Evolutionary conservation across 1,140 invertebrate genomes (phyloP), one percentile per base, ranked within the genome.

Genomic region (Alviniconcha marisindica): DNA sequence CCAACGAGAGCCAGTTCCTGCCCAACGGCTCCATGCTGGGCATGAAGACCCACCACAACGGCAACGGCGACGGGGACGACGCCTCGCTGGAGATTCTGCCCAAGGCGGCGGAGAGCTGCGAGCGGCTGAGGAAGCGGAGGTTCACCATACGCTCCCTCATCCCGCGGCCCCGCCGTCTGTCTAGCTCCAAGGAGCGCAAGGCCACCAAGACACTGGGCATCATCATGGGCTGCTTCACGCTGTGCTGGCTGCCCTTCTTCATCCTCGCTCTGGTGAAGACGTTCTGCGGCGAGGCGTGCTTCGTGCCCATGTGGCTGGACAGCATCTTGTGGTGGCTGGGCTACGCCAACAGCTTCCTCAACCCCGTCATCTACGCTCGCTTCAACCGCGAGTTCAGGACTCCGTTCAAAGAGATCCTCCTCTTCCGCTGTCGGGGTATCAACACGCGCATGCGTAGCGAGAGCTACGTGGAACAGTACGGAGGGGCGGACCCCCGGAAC

Each of bases 171-270:
- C 82, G 63, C 40, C 85, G 81, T 31, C 44, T 84, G 24, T 84
- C 86, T n/a, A 80, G 77, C 18, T 93, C 91, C 0, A 94, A 96
- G 77, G 97, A 97, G 86, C 96, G 95, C 1, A 97, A 97, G 93
- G 98, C 97, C 0, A 97, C 97, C 24, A 96, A 97, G 92, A 98
- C 97, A 0, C 93, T 98, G 48, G 97, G 96, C 24, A 95, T 98
- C 44, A 97, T 93, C 33, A 92, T 92, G 92, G 91, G 91, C 3
- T 88, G 91, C 14, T 92, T 92, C 85, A 91, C 89, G 14, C 79
- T 87, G 1, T 92, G 91, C 82, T 92, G 92, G 92, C 87, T 92
- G 54, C 92, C 92, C 21, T 93, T 93, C 85, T 93, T 93, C 84
- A 92, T 92, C 80, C 84, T 92, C 78, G 92, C 91, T 36, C 84